phyloP scores from a whole-genome alignment of 2,888 invertebrate species.

The Onchidella celtica region DNA sequence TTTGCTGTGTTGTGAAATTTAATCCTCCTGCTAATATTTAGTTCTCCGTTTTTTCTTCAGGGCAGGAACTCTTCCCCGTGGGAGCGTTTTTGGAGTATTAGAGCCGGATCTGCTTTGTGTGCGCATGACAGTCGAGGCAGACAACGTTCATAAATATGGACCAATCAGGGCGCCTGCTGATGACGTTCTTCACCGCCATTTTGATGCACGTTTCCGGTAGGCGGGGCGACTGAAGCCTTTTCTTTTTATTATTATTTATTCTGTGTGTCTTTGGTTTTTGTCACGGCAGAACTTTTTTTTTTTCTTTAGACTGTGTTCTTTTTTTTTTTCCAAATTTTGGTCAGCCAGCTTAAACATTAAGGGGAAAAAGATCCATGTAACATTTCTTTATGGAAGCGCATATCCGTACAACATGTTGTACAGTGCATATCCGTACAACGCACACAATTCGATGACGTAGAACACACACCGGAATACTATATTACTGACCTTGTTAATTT shows the following conservation, averaged over 20 bases:
- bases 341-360: no score
- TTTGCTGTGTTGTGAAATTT: no score
- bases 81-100: constrained; percentile 3
- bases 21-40: not conserved
- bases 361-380: no score
- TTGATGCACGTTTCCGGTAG: constrained; percentile 39
- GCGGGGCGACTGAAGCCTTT: not conserved
- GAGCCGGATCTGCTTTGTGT: not conserved
- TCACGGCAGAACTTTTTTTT: not conserved
- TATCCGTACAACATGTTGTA: no score
- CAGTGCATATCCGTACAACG: no score
- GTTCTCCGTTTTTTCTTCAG: not conserved
- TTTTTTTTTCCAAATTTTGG: not conserved
- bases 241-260: not conserved
- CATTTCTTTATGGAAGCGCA: no score
- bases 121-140: constrained; percentile 22
- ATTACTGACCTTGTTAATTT: no score
- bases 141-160: constrained; percentile 35
- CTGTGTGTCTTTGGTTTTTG: not conserved
- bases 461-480: no score
- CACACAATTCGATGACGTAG: no score
- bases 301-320: not conserved
- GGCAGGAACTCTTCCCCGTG: not conserved
- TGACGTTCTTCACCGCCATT: constrained; percentile 27
- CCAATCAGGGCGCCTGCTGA: constrained; percentile 33